Base-by-base conservation (phyloP, 2,797 vertebrate species). In the Heliangelus exortis region DNA sequence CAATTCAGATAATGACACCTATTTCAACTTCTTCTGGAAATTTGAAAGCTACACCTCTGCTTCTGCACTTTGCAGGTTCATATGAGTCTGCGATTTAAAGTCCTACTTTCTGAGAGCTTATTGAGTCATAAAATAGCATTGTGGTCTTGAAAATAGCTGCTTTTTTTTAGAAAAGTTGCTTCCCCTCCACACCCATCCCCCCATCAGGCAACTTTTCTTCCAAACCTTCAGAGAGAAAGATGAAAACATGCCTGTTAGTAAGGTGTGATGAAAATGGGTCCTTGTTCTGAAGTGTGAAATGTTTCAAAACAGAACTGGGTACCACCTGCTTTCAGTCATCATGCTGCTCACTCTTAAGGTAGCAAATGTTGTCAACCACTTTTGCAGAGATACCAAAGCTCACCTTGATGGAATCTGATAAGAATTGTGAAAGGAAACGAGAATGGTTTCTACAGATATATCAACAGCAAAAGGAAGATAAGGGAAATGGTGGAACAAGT, bases 161-260 rank as follows among this genome's bases (percentile, higher is more conserved):
- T 20, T 21, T 47, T 47, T 47, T 47, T 10, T 10, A 47, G 20
- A 47, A 47, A 47, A 47, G 20, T 47, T 22, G 20, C 11, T 3
- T 45, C 12, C 1, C 1, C 2, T 20, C 8, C 7, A 7, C 2
- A 28, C 13, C 5, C 48, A 23, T 13, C 25, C 15, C 23, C 12
- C 13, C 23, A 3, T 45, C 31, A 72, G 16, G 28, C 2, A 71
- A 61, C 5, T 61, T 79, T 22, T 1, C 25, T 79, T 83, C 59
- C 76, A 76, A 84, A 41, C 17, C 41, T 68, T 53, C 25, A 74
- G 17, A 71, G 7, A 79, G 7, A 79, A 79, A 50, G 16, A 39
- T 17, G 10, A 80, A 81, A 92, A 62, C 4, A 45, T 26, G 3
- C 16, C 29, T 12, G 1, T 66, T 67, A 78, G 39, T 62, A 41